phyloP scores from a whole-genome alignment of 2,888 invertebrate species.

The Tyria jacobaeae region DNA sequence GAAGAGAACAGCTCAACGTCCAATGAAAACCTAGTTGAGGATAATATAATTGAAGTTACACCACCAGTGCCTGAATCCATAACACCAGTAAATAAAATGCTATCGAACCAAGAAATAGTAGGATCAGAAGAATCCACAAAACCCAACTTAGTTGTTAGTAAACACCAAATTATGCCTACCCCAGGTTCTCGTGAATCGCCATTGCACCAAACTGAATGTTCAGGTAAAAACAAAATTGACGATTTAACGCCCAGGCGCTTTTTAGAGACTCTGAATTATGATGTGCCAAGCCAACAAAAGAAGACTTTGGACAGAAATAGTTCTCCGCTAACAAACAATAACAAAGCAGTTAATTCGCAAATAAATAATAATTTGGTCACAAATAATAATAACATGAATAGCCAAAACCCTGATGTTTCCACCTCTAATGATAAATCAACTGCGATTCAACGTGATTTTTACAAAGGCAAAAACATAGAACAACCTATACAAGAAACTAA shows the following conservation, averaged over 20 bases:
- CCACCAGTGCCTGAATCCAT: not conserved
- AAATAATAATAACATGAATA: not conserved
- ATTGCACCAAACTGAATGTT: not conserved
- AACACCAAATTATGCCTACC: not conserved
- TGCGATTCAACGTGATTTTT: not conserved
- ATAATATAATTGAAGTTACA: not conserved
- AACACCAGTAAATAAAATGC: not conserved
- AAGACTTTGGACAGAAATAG: not conserved
- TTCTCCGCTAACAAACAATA: not conserved
- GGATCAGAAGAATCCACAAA: not conserved
- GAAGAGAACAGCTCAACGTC: not conserved
- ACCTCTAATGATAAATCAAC: not conserved
- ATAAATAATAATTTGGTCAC: not conserved
- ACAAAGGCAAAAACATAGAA: not conserved
- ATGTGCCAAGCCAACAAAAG: not conserved
- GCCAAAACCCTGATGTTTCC: not conserved
- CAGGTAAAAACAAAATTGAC: not conserved
- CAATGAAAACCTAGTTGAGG: not conserved
- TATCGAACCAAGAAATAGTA: not conserved
- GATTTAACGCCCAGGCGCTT: constrained; percentile 7
- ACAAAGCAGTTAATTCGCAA: not conserved
- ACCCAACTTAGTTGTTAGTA: not conserved
- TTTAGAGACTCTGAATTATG: not conserved
- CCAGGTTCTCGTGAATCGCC: not conserved
- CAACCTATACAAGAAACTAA: not conserved